Percentiles rank a stretch among this genome's conserved stretches.
Evolutionary conservation across 2,113 vertebrate genomes (phyloP).

Genomic region (Coregonus clupeaformis): DNA sequence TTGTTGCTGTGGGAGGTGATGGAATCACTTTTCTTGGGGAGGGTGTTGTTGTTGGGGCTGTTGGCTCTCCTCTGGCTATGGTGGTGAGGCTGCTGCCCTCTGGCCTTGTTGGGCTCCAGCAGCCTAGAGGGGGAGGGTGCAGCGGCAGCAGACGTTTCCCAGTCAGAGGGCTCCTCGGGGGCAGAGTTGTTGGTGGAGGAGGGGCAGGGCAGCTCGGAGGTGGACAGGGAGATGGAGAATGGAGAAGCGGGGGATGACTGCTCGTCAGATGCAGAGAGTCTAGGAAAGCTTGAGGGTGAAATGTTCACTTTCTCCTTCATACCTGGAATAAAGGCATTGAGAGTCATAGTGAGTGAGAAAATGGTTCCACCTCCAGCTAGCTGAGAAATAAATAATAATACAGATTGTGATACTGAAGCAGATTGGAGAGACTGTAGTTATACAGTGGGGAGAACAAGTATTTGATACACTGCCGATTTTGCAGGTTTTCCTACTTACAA

Average conservation of each 20-base stretch:
- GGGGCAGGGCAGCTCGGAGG: conserved; percentile 73
- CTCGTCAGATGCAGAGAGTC: conserved; percentile 75
- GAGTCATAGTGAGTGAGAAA: conserved; percentile 33
- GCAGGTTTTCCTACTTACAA: too few relatives aligned
- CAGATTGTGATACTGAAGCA: background rate
- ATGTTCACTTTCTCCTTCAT: conserved; percentile 80
- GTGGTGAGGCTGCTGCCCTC: conserved; percentile 53
- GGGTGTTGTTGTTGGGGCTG: conserved; percentile 48
- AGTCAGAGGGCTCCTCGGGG: conserved; percentile 65
- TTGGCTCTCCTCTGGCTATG: conserved; percentile 43
- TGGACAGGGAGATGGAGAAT: conserved; percentile 73
- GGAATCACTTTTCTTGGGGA: conserved; percentile 43
- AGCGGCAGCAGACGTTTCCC: conserved; percentile 16
- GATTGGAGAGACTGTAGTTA: background rate
- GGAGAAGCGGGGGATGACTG: conserved; percentile 78
- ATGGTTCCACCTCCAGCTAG: background rate
- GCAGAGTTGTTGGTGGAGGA: conserved; percentile 43
- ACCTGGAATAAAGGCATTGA: conserved; percentile 69
- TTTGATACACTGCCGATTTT: too few relatives aligned
- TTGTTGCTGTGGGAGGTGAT: conserved; percentile 49
- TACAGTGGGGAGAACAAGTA: too few relatives aligned
- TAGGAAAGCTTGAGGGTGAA: conserved; percentile 79
- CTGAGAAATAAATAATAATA: background rate
- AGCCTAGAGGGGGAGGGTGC: background rate
- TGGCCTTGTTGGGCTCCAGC: conserved; percentile 37